Evolutionary conservation across 2,113 vertebrate genomes (phyloP).

Genomic region (Anarhynchus alexandrinus): DNA sequence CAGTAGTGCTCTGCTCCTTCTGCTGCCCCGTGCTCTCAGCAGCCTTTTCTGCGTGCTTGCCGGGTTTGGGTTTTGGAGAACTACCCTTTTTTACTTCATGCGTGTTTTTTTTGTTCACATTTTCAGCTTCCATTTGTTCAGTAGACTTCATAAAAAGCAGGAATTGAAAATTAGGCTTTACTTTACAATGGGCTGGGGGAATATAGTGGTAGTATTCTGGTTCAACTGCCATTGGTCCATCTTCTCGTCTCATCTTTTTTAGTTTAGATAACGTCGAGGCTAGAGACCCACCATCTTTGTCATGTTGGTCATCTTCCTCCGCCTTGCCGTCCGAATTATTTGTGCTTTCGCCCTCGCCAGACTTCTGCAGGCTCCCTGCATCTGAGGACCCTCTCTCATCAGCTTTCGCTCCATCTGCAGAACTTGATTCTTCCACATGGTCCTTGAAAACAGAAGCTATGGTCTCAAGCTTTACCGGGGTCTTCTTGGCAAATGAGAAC

Average conservation of each 20-base stretch:
- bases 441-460: constrained; percentile 94
- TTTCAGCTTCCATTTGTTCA: constrained; percentile 82
- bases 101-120: constrained; percentile 33
- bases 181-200: constrained; percentile 94
- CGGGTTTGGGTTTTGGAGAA: constrained; percentile 71
- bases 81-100: constrained; percentile 65
- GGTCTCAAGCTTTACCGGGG: constrained; percentile 92
- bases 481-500: constrained; percentile 97
- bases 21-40: constrained; percentile 20
- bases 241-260: constrained; percentile 95
- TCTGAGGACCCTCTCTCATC: constrained; percentile 78
- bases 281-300: constrained; percentile 83
- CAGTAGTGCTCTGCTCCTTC: constrained; percentile 61
- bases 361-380: constrained; percentile 56
- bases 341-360: constrained; percentile 74
- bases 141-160: constrained; percentile 96
- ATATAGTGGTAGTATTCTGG: constrained; percentile 97
- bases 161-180: constrained; percentile 97
- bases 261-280: constrained; percentile 91
- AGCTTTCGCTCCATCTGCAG: constrained; percentile 79
- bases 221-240: constrained; percentile 83
- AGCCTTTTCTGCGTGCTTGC: constrained; percentile 67
- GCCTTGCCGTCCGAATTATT: constrained; percentile 66
- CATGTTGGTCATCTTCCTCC: constrained; percentile 71
- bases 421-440: constrained; percentile 81